Evolutionary conservation across 1,140 invertebrate species (phyloP).

Genomic region (Heliconius melpomene): DNA sequence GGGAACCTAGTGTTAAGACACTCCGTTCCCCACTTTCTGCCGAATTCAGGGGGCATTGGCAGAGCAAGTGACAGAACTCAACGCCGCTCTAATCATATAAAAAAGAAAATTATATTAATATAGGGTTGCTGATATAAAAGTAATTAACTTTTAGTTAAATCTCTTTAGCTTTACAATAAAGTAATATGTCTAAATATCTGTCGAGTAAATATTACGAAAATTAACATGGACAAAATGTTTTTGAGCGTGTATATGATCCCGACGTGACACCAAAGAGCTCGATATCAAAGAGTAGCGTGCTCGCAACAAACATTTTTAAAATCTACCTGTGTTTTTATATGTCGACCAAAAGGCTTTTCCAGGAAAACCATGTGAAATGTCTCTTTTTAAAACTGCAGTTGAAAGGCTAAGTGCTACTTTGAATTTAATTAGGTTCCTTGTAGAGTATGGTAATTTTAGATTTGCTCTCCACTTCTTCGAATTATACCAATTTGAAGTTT

Average conservation of each 20-base stretch:
- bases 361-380: slow-evolving; percentile 38
- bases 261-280: slow-evolving; percentile 54
- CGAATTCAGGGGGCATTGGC: no score
- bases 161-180: neutral
- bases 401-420: slow-evolving; percentile 36
- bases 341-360: slow-evolving; percentile 36
- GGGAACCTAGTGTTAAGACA: no score
- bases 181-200: slow-evolving; percentile 19
- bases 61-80: no score
- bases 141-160: neutral
- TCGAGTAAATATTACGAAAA: slow-evolving; percentile 37
- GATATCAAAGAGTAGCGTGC: slow-evolving; percentile 57
- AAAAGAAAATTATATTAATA: no score
- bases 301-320: slow-evolving; percentile 56
- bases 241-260: slow-evolving; percentile 53
- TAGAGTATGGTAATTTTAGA: slow-evolving; percentile 13
- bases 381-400: slow-evolving; percentile 35
- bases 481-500: neutral
- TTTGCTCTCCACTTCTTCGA: neutral
- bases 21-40: no score
- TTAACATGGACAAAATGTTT: slow-evolving; percentile 48
- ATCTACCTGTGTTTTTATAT: slow-evolving; percentile 45
- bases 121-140: neutral
- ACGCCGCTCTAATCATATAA: no score
- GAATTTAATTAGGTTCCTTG: slow-evolving; percentile 25